Evolutionary conservation across 23 tunicate species (phyloP), one percentile per base, ranked within the genome.

Genomic region (Ascidia mentula): DNA sequence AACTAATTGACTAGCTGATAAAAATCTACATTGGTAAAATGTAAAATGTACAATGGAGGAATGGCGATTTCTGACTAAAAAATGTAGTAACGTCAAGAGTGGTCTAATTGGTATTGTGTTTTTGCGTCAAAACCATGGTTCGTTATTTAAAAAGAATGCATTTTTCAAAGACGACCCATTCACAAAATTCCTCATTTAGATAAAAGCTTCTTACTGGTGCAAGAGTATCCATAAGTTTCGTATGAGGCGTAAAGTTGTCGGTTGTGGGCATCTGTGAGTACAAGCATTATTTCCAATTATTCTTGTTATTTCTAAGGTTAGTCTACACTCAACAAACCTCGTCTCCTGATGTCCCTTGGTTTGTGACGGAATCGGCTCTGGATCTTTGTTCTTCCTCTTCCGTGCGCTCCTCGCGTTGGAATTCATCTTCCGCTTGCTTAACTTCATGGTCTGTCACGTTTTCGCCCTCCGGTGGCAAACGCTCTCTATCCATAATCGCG

Each of bases 381-480:
- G 65, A 53, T 53, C 65, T 53, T 53, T 53, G 28, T 53, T 53
- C 13, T 3, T 1, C 13, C 7, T 53, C 28, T 5, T 53, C 65
- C 13, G 65, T 9, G 13, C 65, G 65, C 22, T 9, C 65, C 4
- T 53, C 65, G 24, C 24, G 28, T 20, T 53, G 22, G 24, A 53
- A 53, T 28, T 20, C 65, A 53, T 53, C 24, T 6, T 38, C 78
- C 13, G 6, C 38, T 71, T 71, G 38, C n/a, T 74, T 39, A 24
- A 28, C 28, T 46, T 74, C 65, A 3, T 20, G 65, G 13, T 71
- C 75, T 71, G 38, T 71, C 9, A 71, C 18, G 30, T 79, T 85
- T 31, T 69, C 89, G n/a, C 77, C 89, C 33, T 78, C 89, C 37
- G 83, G 83, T 0, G 83, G 89, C 72, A 40, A 78, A 34, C 82